Evolutionary conservation across 92 coral and sea anemone species (phyloP).

Genomic region (Epizoanthus scotinus): DNA sequence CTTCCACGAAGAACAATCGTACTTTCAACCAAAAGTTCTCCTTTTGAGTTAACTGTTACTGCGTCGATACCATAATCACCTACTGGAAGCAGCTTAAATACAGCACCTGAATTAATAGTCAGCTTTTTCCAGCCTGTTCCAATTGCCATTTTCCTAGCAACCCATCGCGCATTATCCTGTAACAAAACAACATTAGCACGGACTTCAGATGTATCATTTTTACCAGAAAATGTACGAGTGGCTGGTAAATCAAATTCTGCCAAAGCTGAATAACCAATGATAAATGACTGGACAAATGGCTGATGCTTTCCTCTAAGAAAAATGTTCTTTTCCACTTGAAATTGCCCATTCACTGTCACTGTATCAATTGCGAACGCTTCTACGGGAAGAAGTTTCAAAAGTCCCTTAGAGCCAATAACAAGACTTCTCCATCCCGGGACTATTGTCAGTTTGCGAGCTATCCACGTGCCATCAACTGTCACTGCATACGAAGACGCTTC

Average conservation of each 20-base stretch:
- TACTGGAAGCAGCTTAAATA: constrained; percentile 7
- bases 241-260: constrained; percentile 36
- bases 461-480: constrained; percentile 40
- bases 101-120: constrained; percentile 22
- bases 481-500: constrained; percentile 31
- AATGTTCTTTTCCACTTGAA: constrained; percentile 43
- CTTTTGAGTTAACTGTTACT: constrained; percentile 18
- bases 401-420: constrained; percentile 34
- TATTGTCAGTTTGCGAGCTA: constrained; percentile 30
- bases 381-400: constrained; percentile 24
- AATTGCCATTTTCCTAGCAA: constrained; percentile 23
- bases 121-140: constrained; percentile 25
- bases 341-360: constrained; percentile 41
- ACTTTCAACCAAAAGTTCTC: constrained; percentile 12
- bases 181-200: constrained; percentile 14
- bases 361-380: constrained; percentile 32
- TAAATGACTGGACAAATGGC: constrained; percentile 26
- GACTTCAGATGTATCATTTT: constrained; percentile 27
- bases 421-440: constrained; percentile 45
- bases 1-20: constrained; percentile 34
- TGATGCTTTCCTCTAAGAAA: constrained; percentile 23
- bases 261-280: constrained; percentile 22
- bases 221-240: constrained; percentile 9
- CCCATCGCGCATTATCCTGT: constrained; percentile 18
- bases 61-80: constrained; percentile 31